Evolutionary conservation across 2,113 vertebrate genomes (phyloP).

Genomic region (Lophotis ruficrista): DNA sequence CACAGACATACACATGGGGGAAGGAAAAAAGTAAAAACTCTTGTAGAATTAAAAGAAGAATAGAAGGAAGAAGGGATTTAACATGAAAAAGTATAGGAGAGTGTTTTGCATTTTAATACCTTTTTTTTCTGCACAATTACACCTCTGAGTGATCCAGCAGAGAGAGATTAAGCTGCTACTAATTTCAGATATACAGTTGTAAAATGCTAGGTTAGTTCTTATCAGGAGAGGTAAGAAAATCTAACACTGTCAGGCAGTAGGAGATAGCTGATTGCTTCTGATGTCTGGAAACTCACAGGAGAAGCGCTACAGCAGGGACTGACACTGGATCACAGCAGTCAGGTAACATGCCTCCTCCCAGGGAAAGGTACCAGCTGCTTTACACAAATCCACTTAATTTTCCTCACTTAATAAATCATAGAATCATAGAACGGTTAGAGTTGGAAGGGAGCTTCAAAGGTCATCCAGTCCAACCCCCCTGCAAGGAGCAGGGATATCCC

Average conservation of each 20-base stretch:
- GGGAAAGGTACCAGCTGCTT: background rate
- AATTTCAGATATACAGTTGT: constrained; percentile 64
- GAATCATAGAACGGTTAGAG: no score
- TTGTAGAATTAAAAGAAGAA: constrained; percentile 72
- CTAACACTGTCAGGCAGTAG: background rate
- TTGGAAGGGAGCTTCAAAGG: no score
- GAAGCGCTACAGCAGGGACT: background rate
- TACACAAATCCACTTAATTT: background rate
- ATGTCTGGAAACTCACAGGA: background rate
- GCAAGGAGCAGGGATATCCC: no score
- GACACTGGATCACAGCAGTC: background rate
- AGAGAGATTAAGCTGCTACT: constrained; percentile 71
- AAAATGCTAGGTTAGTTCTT: constrained; percentile 54
- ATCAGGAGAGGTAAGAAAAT: constrained; percentile 12
- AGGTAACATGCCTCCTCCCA: background rate
- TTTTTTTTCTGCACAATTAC: constrained; percentile 79
- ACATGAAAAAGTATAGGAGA: constrained; percentile 69
- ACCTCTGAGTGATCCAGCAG: constrained; percentile 72
- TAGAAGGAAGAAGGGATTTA: constrained; percentile 66
- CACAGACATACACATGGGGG: background rate
- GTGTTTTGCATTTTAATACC: constrained; percentile 79
- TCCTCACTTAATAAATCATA: background rate
- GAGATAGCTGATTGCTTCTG: background rate
- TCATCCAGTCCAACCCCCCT: no score
- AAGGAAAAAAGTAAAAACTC: constrained; percentile 28